Evolutionary conservation across 2,797 vertebrate species (phyloP).

Genomic region (Orestias chungarensis): DNA sequence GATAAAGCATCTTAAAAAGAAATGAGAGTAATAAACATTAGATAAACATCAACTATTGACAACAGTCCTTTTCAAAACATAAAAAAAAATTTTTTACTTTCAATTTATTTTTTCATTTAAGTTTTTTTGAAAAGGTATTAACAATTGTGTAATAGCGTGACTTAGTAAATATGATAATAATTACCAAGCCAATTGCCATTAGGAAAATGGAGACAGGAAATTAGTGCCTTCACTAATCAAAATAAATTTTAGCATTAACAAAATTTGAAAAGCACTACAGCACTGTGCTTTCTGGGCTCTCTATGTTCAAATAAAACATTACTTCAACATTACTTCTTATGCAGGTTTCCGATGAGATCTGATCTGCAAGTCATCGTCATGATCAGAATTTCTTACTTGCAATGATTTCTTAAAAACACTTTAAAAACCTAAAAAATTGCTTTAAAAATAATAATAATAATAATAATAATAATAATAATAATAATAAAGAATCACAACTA

Average conservation of each 20-base stretch:
- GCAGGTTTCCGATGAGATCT: neutral
- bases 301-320: neutral
- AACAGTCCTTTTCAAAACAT: neutral
- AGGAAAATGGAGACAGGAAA: neutral
- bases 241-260: neutral
- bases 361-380: neutral
- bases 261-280: neutral
- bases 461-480: too few relatives aligned
- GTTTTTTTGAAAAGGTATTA: neutral
- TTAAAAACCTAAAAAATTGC: constrained; percentile 19
- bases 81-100: neutral
- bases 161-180: neutral
- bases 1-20: neutral
- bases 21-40: neutral
- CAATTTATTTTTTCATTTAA: neutral
- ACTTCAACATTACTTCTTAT: constrained; percentile 7
- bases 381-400: constrained; percentile 4
- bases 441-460: constrained; percentile 29
- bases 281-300: constrained; percentile 5
- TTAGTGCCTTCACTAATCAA: neutral
- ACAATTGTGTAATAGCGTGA: neutral
- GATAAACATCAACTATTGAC: neutral
- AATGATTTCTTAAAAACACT: constrained; percentile 18
- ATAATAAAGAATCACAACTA: too few relatives aligned
- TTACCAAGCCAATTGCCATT: neutral